phyloP scores from a whole-genome alignment of 2,113 vertebrate genomes.

The Zingel zingel region DNA sequence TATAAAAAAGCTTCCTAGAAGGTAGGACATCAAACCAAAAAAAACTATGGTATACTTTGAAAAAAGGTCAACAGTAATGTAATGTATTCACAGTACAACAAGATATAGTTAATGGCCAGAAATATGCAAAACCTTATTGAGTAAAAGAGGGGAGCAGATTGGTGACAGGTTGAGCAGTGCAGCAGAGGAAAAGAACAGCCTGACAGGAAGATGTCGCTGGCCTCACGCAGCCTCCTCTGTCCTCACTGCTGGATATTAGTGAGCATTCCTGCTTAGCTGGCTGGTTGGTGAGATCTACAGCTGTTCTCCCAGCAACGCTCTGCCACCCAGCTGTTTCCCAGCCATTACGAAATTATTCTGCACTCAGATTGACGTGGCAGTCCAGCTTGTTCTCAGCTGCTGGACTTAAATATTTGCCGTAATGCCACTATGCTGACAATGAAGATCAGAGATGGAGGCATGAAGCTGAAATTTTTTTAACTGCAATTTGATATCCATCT shows the following conservation, averaged over 20 bases:
- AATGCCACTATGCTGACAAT: constrained; percentile 76
- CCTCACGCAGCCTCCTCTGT: constrained; percentile 46
- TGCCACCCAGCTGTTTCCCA: constrained; percentile 79
- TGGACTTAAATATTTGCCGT: constrained; percentile 77
- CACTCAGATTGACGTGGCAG: constrained; percentile 74
- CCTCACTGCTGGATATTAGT: constrained; percentile 56
- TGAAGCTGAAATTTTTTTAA: constrained; percentile 48
- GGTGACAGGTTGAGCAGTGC: constrained; percentile 7
- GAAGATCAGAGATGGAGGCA: constrained; percentile 73
- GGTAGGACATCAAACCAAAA: neutral
- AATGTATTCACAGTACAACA: neutral
- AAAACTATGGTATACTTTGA: neutral
- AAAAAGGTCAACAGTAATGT: neutral
- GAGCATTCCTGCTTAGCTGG: constrained; percentile 62
- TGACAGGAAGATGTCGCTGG: constrained; percentile 50
- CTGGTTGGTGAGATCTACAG: constrained; percentile 62
- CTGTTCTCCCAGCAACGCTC: constrained; percentile 70
- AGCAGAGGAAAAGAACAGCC: constrained; percentile 6
- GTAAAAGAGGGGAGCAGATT: constrained; percentile 3
- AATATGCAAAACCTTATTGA: neutral
- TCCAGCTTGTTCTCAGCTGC: constrained; percentile 71
- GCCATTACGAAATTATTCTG: constrained; percentile 85
- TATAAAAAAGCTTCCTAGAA: neutral
- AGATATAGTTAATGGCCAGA: neutral
- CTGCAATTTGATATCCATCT: constrained; percentile 81